A percentile compares a stretch with the other conserved stretches of the same genome.
Evolutionary conservation across 1,140 invertebrate species (phyloP).

Genomic region (Drosophila eugracilis): DNA sequence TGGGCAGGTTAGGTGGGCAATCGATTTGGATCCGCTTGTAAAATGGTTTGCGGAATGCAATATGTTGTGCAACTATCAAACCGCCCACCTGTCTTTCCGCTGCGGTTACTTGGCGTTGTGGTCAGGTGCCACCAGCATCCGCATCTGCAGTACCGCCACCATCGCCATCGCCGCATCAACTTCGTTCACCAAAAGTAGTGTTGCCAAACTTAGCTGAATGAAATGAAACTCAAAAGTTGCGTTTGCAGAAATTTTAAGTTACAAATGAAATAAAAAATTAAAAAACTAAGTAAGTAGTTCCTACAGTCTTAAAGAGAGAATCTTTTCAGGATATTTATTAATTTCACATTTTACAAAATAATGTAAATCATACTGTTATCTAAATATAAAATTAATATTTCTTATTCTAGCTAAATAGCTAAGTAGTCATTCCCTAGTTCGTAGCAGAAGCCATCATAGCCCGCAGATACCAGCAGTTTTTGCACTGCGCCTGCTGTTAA

Average conservation of each 20-base stretch:
- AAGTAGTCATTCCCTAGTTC: neutral
- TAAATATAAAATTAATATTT: too few species aligned
- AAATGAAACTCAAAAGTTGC: neutral
- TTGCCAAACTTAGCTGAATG: neutral
- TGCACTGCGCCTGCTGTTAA: constrained; percentile 50
- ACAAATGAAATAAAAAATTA: too few species aligned
- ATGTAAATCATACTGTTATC: too few species aligned
- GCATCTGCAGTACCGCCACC: constrained; percentile 32
- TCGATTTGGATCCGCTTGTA: constrained; percentile 69
- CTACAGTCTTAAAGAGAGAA: too few species aligned
- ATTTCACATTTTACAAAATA: too few species aligned
- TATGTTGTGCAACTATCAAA: constrained; percentile 70
- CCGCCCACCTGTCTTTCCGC: constrained; percentile 38
- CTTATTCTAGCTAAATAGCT: neutral
- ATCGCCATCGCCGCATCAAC: neutral
- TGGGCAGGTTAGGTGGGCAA: constrained; percentile 40
- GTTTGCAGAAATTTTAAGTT: too few species aligned
- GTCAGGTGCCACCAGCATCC: constrained; percentile 50
- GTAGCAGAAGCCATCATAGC: constrained; percentile 1
- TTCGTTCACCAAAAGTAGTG: constrained; percentile 1
- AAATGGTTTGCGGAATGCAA: constrained; percentile 75
- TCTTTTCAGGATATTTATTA: too few species aligned
- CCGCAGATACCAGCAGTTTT: constrained; percentile 48
- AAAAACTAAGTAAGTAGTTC: too few species aligned
- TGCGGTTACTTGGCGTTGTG: constrained; percentile 73